Evolutionary conservation across 2,888 invertebrate species (phyloP), one percentile per base, ranked within the genome.

Genomic region (Anoplius nigerrimus): DNA sequence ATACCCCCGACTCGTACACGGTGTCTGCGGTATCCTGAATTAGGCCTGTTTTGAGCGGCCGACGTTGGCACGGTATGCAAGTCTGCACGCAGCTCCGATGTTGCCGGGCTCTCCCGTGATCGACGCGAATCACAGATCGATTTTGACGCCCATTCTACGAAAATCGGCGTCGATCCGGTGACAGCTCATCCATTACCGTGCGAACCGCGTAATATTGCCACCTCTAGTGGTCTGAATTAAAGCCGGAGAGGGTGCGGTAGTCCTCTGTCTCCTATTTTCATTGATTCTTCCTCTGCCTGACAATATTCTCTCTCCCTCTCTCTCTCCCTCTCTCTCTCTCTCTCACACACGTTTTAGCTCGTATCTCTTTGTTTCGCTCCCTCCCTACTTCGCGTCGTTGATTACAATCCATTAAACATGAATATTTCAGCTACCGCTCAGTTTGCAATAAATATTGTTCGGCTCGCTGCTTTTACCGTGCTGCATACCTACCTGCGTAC

Each of bases 11-110:
- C 67, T 65, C 51, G 62, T 76, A 63, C 69, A 72, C 70, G 64
- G 66, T 72, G 67, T 74, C 75, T 67, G 75, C 61, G 69, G 77
- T 79, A 79, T 76, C 59, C 68, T 52, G 67, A 74, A 79, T 78
- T 75, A 76, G 62, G 67, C 69, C 58, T 34, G 60, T 48, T 48
- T 48, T 48, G 48, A 18, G 8, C 34, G 48, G 8, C 16, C 48
- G 48, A 48, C 11, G 13, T 48, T 18, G 48, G 48, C 42, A 20
- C 51, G 34, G 34, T 43, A 20, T 22, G 56, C 55, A 6, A 34
- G 34, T 34, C 34, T 11, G 34, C 34, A 11, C 8, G 34, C 34
- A 34, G 34, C 34, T 1, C 34, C 34, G 34, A 2, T 34, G 34
- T 34, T 34, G 11, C 34, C 34, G 34, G 11, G 21, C 53, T 43